Base-by-base conservation (phyloP, 2,113 vertebrate genomes). In the Dasyprocta punctata region DNA sequence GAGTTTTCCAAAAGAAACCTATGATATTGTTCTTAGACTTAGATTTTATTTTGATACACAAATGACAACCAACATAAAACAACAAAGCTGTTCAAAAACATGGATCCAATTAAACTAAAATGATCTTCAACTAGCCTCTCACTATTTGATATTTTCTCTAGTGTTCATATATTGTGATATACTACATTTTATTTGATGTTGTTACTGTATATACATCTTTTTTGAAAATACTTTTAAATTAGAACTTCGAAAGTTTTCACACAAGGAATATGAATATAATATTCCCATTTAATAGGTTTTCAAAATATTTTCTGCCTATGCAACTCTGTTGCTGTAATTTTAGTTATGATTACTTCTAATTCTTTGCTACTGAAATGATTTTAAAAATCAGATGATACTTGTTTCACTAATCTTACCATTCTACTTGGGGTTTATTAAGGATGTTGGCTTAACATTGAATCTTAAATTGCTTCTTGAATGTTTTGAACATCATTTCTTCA, bases 391-490 rank as follows among this genome's bases (percentile, higher is more conserved):
- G n/a, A 41, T 56, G 13, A 69, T 65, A 6, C 22, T 89, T 86
- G 17, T 71, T 91, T 77, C 49, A 94, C 83, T 92, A 90, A 73
- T 69, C 14, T 94, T 58, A 10, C 83, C 49, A 36, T 80, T 92
- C 33, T 44, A 28, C 71, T 90, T 52, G 24, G 4, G 2, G 24
- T 80, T 88, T 94, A 49, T 89, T 60, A 26, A 28, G 80, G 14
- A 9, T 89, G 17, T 95, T 92, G 83, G 5, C 12, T 36, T 89
- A 17, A 30, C 9, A 49, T 0, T 96, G 26, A 61, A 10, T 96
- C 10, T 95, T 95, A 89, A 73, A 81, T 93, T 89, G 69, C 58
- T 86, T 71, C 56, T n/a, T 93, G 19, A 73, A 85, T 81, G 33
- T 91, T 88, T 95, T 93, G 41, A 95, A 22, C 20, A 75, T 80